Evolutionary conservation across 1,140 invertebrate species (phyloP).

Genomic region (Carposina sasakii): DNA sequence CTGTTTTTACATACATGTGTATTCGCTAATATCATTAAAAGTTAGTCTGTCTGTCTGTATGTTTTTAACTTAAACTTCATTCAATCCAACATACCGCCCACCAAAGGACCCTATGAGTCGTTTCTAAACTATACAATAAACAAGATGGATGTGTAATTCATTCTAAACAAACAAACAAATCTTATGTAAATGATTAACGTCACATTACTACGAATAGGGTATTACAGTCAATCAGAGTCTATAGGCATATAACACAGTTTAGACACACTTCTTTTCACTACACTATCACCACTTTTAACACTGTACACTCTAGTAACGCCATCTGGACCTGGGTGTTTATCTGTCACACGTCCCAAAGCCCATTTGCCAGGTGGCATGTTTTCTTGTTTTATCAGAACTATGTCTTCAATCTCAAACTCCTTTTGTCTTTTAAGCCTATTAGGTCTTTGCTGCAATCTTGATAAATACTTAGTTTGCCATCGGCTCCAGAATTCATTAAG

Average conservation of each 20-base stretch:
- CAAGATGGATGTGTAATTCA: no score
- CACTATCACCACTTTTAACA: slow-evolving; percentile 28
- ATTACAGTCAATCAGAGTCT: no score
- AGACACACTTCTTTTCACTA: slow-evolving; percentile 17
- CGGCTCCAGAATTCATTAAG: slow-evolving; percentile 11
- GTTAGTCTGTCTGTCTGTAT: no score
- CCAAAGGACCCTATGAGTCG: no score
- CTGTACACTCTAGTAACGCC: slow-evolving; percentile 36
- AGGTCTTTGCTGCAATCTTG: slow-evolving; percentile 13
- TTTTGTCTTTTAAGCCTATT: slow-evolving; percentile 2
- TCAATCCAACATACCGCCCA: no score
- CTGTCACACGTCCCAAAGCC: slow-evolving; percentile 34
- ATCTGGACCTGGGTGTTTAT: slow-evolving; percentile 37
- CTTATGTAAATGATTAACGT: no score
- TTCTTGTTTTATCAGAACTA: slow-evolving; percentile 38
- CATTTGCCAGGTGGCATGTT: slow-evolving; percentile 39
- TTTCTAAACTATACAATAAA: no score
- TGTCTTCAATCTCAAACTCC: slow-evolving; percentile 12
- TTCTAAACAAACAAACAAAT: no score
- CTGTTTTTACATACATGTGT: no score
- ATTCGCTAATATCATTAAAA: no score
- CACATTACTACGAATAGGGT: no score
- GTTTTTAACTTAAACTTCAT: no score
- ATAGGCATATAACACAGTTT: slow-evolving; percentile 22
- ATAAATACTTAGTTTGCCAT: slow-evolving; percentile 16